A percentile compares a stretch with the other conserved stretches of the same genome.
phyloP scores from a whole-genome alignment of 2,113 vertebrate species.

The Pyrgilauda ruficollis region DNA sequence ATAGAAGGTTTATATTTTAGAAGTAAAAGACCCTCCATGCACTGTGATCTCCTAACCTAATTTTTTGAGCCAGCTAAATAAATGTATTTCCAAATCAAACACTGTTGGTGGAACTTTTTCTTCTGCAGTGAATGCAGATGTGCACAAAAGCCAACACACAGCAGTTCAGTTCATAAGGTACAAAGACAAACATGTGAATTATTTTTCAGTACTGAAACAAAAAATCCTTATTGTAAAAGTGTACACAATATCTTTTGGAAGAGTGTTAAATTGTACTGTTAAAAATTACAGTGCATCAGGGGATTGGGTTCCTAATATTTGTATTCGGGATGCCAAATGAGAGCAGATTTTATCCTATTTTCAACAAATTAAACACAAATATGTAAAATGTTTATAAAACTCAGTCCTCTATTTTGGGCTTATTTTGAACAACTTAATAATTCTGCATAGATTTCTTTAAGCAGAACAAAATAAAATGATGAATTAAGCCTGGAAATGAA shows the following conservation, averaged over 20 bases:
- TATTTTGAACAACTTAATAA: slow-evolving; percentile 67
- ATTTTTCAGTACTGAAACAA: background rate
- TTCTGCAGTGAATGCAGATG: background rate
- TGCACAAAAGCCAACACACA: background rate
- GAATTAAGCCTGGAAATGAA: slow-evolving; percentile 24
- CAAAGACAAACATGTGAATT: background rate
- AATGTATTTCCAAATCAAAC: background rate
- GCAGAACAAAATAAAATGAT: background rate
- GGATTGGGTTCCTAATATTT: slow-evolving; percentile 74
- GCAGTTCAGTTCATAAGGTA: background rate
- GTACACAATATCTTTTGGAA: slow-evolving; percentile 33
- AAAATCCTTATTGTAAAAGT: background rate
- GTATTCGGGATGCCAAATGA: slow-evolving; percentile 74
- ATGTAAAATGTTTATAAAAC: slow-evolving; percentile 76
- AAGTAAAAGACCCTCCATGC: background rate
- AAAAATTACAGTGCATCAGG: slow-evolving; percentile 59
- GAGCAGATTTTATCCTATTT: slow-evolving; percentile 75
- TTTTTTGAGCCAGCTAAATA: background rate
- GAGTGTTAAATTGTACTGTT: background rate
- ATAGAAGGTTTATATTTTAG: background rate
- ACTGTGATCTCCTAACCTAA: background rate
- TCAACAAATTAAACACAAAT: slow-evolving; percentile 77
- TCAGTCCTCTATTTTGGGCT: slow-evolving; percentile 71
- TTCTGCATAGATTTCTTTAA: slow-evolving; percentile 63
- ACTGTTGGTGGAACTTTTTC: background rate